Base-by-base conservation (phyloP, 2,797 vertebrate species). In the Sternotherus odoratus region DNA sequence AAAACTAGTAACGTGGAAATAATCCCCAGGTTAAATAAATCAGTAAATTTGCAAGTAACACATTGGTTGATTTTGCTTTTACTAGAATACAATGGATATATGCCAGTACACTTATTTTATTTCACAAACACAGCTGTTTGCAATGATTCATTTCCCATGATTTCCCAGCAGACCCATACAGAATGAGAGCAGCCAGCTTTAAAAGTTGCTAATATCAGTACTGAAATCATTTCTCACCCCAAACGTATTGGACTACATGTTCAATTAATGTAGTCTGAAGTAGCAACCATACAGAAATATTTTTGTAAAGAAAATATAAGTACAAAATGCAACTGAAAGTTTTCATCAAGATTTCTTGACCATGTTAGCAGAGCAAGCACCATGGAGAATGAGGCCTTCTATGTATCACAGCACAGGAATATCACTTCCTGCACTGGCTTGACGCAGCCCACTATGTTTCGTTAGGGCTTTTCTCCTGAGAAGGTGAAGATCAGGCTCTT, bases 131-230 rank as follows among this genome's bases (percentile, higher is more conserved):
- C 98, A 98, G 97, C 96, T 98, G 97, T 96, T 98, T 93, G 66
- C 92, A 97, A 91, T 98, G 96, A 98, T 97, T 97, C 95, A 97
- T 97, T 97, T 97, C 96, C 96, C 93, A n/a, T 83, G 93, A 97
- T 98, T 98, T 98, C 97, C 96, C 98, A 97, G 43, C 50, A 96
- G 97, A 97, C 89, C 93, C 82, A 93, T 95, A 97, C 77, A 80
- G 90, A 96, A 96, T 63, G 88, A 89, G 49, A 97, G 63, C 69
- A 87, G 86, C 39, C 66, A 91, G 56, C 83, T 95, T 96, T 92
- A 92, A 96, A 69, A 96, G 82, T 97, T 96, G 83, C 94, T 93
- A 96, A 94, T 88, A 93, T 93, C 86, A 46, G 69, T 69, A 86
- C 75, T 94, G 50, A 78, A 88, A 86, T 49, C 69, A 75, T 79